Evolutionary conservation across 2,113 vertebrate species (phyloP).

Genomic region (Speoplatyrhinus poulsoni): DNA sequence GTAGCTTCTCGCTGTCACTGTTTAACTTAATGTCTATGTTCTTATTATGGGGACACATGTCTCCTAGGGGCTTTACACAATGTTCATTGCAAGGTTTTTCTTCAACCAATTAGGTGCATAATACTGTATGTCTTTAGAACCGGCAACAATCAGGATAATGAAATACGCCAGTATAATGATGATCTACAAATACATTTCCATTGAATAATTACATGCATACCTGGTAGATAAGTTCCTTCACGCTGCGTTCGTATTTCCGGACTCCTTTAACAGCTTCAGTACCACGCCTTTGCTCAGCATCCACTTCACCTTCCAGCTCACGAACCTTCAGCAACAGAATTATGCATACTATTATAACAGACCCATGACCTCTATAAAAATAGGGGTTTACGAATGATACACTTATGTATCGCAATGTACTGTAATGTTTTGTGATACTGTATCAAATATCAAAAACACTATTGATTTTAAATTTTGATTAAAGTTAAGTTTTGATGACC

Average conservation of each 20-base stretch:
- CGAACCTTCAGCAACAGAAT: slow-evolving; percentile 55
- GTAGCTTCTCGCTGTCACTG: slow-evolving; percentile 2
- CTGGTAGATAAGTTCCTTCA: slow-evolving; percentile 75
- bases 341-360: neutral
- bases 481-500: too few species aligned
- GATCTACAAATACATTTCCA: neutral
- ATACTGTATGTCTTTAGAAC: too few species aligned
- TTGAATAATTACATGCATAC: slow-evolving; percentile 33
- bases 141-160: neutral
- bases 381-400: too few species aligned
- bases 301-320: slow-evolving; percentile 69
- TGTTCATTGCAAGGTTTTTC: slow-evolving; percentile 8
- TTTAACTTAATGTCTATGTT: neutral
- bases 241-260: slow-evolving; percentile 73
- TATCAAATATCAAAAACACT: too few species aligned
- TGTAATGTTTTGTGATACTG: too few species aligned
- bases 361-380: neutral
- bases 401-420: neutral
- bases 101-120: neutral
- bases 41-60: slow-evolving; percentile 43
- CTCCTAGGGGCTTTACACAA: slow-evolving; percentile 47
- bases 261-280: slow-evolving; percentile 71
- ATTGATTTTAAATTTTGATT: too few species aligned
- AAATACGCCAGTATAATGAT: neutral
- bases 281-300: slow-evolving; percentile 66